phyloP scores from a whole-genome alignment of 2,888 invertebrate species.

The Buathra laborator region DNA sequence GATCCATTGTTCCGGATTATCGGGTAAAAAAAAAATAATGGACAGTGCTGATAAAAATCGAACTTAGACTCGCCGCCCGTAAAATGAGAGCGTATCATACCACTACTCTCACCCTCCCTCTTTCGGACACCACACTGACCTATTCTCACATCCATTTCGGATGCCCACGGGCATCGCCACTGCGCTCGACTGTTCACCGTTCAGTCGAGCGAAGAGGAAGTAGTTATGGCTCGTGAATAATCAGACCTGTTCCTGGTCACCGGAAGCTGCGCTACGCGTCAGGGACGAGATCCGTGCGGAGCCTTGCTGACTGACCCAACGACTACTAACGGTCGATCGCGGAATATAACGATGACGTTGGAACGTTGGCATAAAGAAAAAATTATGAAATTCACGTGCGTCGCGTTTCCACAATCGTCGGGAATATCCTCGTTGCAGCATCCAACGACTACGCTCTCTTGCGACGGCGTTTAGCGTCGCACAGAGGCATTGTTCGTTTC shows the following conservation, averaged over 20 bases:
- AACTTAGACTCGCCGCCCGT: neutral
- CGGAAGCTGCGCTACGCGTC: constrained; percentile 53
- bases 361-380: neutral
- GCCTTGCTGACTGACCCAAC: constrained; percentile 1
- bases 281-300: constrained; percentile 27
- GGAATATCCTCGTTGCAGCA: constrained; percentile 30
- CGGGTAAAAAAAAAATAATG: neutral
- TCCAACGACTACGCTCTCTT: constrained; percentile 45
- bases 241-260: constrained; percentile 33
- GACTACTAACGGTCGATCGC: constrained; percentile 45
- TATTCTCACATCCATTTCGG: neutral
- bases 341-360: constrained; percentile 21
- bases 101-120: neutral
- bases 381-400: constrained; percentile 54
- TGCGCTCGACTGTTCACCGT: neutral
- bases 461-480: constrained; percentile 60
- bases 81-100: neutral
- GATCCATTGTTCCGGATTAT: neutral
- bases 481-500: constrained; percentile 60
- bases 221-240: constrained; percentile 63
- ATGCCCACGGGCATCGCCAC: neutral
- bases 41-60: neutral
- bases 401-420: constrained; percentile 41
- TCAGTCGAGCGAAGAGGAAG: constrained; percentile 29
- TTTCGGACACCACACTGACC: constrained; percentile 4